Base-by-base conservation (phyloP, 2,888 invertebrate genomes). In the Apoderus coryli region DNA sequence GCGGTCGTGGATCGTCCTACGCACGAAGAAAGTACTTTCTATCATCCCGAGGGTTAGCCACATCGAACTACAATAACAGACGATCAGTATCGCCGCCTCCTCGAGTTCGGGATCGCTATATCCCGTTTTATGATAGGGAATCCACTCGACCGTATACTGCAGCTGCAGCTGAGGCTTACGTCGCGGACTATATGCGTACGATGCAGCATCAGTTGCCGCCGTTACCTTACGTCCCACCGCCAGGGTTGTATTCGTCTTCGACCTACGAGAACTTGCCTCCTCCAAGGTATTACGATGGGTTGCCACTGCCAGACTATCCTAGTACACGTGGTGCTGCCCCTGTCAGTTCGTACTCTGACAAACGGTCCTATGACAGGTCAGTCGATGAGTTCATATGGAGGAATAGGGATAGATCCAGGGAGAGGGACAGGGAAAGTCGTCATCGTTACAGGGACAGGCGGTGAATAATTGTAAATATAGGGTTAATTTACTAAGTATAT, bases 321-420 rank as follows among this genome's bases (percentile, higher is more conserved):
- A 59, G 64, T 7, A 58, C 61, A 27, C 60, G 64, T 28, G 54
- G 64, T 31, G 27, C 14, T n/a, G 27, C 25, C 9, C n/a, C n/a
- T n/a, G n/a, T n/a, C n/a, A 58, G 63, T 31, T 59, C 60, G 2
- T 63, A 74, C 49, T 59, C 68, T 47, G 62, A 69, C 44, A 51
- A 52, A 38, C 43, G 80, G 28, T 78, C 79, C 19, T 90, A 89
- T 57, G 90, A 90, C 54, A 72, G 86, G 29, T 81, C 84, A 34
- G 86, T 86, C 13, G 77, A 88, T 57, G 86, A 88, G 53, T 88
- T 86, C 58, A 60, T 88, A 35, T 78, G 84, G 69, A 72, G 85
- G 51, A 84, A 84, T 7, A 67, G 19, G 19, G 31, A 25, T 6
- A 11, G 35, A 7, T 25, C 27, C 10, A 27, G 37, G 12, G 34